Base-by-base conservation (phyloP, 1,140 invertebrate genomes). In the Grapholita molesta region DNA sequence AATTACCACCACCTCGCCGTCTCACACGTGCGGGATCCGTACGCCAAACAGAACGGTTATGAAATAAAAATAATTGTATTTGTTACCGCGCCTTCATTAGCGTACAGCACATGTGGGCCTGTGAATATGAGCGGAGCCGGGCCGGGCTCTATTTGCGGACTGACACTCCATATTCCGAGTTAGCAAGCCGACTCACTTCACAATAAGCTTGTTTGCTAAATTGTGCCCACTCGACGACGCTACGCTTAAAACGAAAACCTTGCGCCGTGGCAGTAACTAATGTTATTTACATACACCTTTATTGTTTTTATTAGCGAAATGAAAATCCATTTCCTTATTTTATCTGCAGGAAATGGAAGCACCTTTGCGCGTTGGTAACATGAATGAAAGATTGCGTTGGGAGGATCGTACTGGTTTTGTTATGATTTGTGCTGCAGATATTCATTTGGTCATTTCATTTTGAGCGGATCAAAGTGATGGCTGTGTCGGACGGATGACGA, bases 301-400 rank as follows among this genome's bases (percentile, higher is more conserved):
- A 75, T 76, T 84, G 78, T 81, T 81, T 77, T 70, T 69, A 74
- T 74, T 70, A 78, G 76, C 78, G 83, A 84, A 83, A 82, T 82
- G 72, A 75, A 76, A 80, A n/a, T 71, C 79, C 78, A 83, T 85
- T 80, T 85, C 81, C 83, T 74, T 53, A 74, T 55, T 66, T 25
- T 55, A 67, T 21, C 72, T 73, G 71, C n/a, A 78, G 78, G 72
- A 80, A 76, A 83, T 80, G 53, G 69, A 70, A 67, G 28, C 23
- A 61, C 42, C 67, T 74, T 74, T 68, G 65, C 72, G 38, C 64
- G 64, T 67, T 65, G 64, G 64, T 67, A 70, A 69, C 64, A 70
- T 48, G 68, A 72, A 68, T 72, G 68, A 69, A 57, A 70, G 66
- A 75, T 72, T 67, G 67, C 52, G 48, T 69, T 67, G 42, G 70